phyloP scores from a whole-genome alignment of 53 echinoderm and acorn worm species.

The Holothuria scabra region DNA sequence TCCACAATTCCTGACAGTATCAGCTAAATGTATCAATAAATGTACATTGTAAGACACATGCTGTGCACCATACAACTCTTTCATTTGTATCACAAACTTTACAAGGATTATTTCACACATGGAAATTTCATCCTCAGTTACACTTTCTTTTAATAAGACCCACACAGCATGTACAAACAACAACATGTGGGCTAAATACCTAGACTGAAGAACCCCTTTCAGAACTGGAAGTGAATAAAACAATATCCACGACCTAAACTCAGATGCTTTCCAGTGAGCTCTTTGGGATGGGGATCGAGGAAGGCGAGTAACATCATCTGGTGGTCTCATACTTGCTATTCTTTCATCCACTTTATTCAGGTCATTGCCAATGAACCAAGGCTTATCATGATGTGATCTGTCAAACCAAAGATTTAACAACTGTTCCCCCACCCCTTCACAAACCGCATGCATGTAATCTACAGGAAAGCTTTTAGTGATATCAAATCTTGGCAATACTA shows the following conservation, averaged over 20 bases:
- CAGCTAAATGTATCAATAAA: slow-evolving; percentile 26
- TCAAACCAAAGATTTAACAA: too few species aligned
- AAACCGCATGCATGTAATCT: too few species aligned
- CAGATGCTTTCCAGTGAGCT: slow-evolving; percentile 58
- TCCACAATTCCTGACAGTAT: slow-evolving; percentile 29
- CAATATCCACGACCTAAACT: slow-evolving; percentile 63
- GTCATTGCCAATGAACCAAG: too few species aligned
- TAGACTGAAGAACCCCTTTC: slow-evolving; percentile 50
- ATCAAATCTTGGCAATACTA: too few species aligned
- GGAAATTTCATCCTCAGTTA: slow-evolving; percentile 44
- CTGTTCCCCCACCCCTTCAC: too few species aligned
- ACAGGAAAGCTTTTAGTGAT: too few species aligned
- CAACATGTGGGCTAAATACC: slow-evolving; percentile 50
- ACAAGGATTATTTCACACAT: slow-evolving; percentile 43
- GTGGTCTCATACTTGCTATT: too few species aligned
- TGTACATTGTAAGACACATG: slow-evolving; percentile 50
- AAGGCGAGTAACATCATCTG: slow-evolving; percentile 58
- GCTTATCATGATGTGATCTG: too few species aligned
- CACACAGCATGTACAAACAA: slow-evolving; percentile 56
- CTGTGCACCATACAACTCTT: slow-evolving; percentile 49
- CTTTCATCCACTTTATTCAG: too few species aligned
- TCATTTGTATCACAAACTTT: slow-evolving; percentile 56
- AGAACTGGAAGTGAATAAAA: slow-evolving; percentile 54
- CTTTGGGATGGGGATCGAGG: slow-evolving; percentile 36
- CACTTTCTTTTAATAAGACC: slow-evolving; percentile 42